Evolutionary conservation across 92 coral and sea anemone genomes (phyloP).

Genomic region (Parazoanthus atlanticus): DNA sequence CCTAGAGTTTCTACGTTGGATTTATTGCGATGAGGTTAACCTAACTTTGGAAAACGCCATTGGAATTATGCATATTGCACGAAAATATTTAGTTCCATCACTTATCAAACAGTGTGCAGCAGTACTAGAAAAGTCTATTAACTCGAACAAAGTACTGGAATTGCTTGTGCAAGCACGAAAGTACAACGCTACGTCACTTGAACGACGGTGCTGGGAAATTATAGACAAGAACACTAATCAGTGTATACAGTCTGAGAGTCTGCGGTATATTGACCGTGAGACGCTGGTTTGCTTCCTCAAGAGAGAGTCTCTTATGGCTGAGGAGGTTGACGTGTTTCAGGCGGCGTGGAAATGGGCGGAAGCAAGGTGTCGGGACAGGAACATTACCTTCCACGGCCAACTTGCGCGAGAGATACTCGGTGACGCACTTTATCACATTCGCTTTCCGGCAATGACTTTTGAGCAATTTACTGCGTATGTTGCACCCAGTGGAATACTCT

Average conservation of each 20-base stretch:
- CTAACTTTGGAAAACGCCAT: slow-evolving; percentile 62
- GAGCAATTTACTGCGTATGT: slow-evolving; percentile 53
- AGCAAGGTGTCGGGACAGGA: slow-evolving; percentile 56
- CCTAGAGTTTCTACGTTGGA: slow-evolving; percentile 65
- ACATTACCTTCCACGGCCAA: slow-evolving; percentile 43
- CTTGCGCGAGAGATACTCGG: slow-evolving; percentile 59
- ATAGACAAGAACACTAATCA: slow-evolving; percentile 56
- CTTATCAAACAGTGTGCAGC: slow-evolving; percentile 58
- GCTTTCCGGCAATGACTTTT: slow-evolving; percentile 70
- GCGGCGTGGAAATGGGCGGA: slow-evolving; percentile 69
- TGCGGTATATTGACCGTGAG: slow-evolving; percentile 55
- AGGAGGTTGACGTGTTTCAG: slow-evolving; percentile 64
- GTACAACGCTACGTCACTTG: slow-evolving; percentile 59
- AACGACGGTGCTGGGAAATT: slow-evolving; percentile 67
- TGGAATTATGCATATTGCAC: slow-evolving; percentile 65
- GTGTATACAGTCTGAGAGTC: slow-evolving; percentile 54
- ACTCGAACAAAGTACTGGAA: slow-evolving; percentile 56
- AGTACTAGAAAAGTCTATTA: slow-evolving; percentile 48
- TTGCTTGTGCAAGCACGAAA: slow-evolving; percentile 62
- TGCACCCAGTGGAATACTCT: slow-evolving; percentile 57
- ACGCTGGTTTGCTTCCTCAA: slow-evolving; percentile 57
- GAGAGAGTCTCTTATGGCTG: slow-evolving; percentile 62
- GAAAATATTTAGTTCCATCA: slow-evolving; percentile 66
- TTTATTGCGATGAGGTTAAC: slow-evolving; percentile 64
- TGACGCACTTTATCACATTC: slow-evolving; percentile 56